Base-by-base conservation (phyloP, 2,888 invertebrate species). In the Archips xylosteana region DNA sequence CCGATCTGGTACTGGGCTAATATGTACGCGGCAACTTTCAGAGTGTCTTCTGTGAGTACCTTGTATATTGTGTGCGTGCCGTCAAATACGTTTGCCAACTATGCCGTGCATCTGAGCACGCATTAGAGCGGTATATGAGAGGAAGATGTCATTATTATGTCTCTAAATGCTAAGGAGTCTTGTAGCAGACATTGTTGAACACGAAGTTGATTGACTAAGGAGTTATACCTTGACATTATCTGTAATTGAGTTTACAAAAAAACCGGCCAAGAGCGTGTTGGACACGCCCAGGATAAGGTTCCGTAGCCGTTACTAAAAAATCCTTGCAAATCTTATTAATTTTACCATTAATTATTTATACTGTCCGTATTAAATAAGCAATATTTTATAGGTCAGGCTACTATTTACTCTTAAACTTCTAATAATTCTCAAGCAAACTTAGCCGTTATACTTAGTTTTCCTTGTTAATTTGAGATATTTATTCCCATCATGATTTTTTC, bases 1-100 rank as follows among this genome's bases (percentile, higher is more conserved):
- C 39, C 6, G 39, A 39, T 49, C 13, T 3, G 5, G 1, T 49
- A 13, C 3, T n/a, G 4, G 13, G 13, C 13, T n/a, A 10, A 45
- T 39, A 39, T 39, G 6, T 6, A 6, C 6, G 4, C 39, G 6
- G 39, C 39, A 45, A 45, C 1, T 1, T 47, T 13, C 3, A 13
- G 13, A 3, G n/a, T 36, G 4, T 32, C 63, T 63, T 12, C 63
- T 63, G 63, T 39, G 36, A 23, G 36, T 62, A 2, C 32, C 32
- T 63, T 63, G 3, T 63, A 5, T 47, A 9, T n/a, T 47, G 12
- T 63, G 63, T 47, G 45, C 12, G 4, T 6, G n/a, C 13, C 23
- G 32, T 63, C 63, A 47, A 42, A 45, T 63, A 47, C 32, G 47
- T 47, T 47, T 47, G 47, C 47, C 60, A 36, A 42, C 23, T 32